A percentile compares a stretch with the other conserved stretches of the same genome.
Evolutionary conservation across 2,888 invertebrate species (phyloP).

Genomic region (Scotopteryx bipunctaria): DNA sequence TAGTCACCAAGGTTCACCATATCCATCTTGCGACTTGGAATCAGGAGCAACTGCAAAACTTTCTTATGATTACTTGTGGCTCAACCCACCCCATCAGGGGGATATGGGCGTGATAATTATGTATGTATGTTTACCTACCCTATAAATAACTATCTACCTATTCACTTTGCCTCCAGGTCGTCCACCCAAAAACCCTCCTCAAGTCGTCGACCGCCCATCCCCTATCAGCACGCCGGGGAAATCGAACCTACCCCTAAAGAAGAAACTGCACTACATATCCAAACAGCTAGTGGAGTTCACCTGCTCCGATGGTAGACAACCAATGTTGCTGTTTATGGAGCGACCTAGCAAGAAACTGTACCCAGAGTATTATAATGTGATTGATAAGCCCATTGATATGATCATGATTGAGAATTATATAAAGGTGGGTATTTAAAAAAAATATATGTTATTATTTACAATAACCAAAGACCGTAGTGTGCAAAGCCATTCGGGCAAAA

Average conservation of each 20-base stretch:
- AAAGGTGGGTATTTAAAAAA: slow-evolving; percentile 71
- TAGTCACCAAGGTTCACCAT: too few relatives aligned
- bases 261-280: slow-evolving; percentile 91
- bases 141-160: not conserved
- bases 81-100: too few relatives aligned
- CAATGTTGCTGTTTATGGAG: slow-evolving; percentile 97
- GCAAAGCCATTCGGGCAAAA: too few relatives aligned
- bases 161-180: slow-evolving; percentile 61
- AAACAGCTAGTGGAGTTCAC: slow-evolving; percentile 81
- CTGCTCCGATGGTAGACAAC: slow-evolving; percentile 89
- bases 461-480: too few relatives aligned
- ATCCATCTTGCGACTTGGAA: too few relatives aligned
- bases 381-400: slow-evolving; percentile 97
- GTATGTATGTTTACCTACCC: not conserved
- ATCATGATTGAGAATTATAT: slow-evolving; percentile 96
- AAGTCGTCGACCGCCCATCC: slow-evolving; percentile 34
- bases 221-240: slow-evolving; percentile 48
- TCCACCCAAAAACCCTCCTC: slow-evolving; percentile 66
- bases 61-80: too few relatives aligned
- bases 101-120: too few relatives aligned
- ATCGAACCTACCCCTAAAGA: slow-evolving; percentile 87
- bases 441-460: too few relatives aligned
- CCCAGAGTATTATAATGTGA: slow-evolving; percentile 97
- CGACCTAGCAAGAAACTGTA: slow-evolving; percentile 97
- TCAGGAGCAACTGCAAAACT: too few relatives aligned